Base-by-base conservation (phyloP, 2,113 vertebrate genomes). In the Maccullochella peelii region DNA sequence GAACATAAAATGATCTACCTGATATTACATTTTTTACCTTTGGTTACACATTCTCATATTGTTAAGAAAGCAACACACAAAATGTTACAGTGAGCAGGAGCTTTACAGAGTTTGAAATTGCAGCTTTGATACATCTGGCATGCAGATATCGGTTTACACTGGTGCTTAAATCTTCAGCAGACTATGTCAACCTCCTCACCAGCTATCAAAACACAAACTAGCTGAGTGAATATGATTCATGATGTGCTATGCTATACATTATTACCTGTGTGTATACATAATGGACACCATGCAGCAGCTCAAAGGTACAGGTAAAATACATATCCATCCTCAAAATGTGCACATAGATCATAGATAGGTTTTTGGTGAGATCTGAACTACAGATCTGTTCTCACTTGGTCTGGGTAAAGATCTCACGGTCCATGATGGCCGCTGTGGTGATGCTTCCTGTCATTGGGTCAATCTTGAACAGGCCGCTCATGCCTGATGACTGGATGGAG, bases 381-480 rank as follows among this genome's bases (percentile, higher is more conserved):
- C 42, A 73, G 15, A 40, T 85, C 58, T 85, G 54, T 70, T 87
- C 97, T 97, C 92, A 99, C 98, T 96, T 96, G 4, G 98, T 97
- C 91, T 98, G 96, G 8, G 97, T 97, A 96, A 98, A 99, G 93
- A 99, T 99, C 91, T 99, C 98, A 21, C 98, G 95, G 95, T 99
- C 98, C 96, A 99, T 96, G 85, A 99, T 99, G 89, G 98, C 98
- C 0, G 97, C 95, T 0, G 98, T 99, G 21, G 97, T 98, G 89
- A 99, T 95, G 33, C 96, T 95, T 80, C 98, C 98, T 0, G 95
- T 97, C 87, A 96, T 89, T 21, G 97, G 95, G 77, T 99, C 96
- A 1, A 99, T 97, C 58, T 95, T 97, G 91, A 98, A 99, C 42
- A 99, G 90, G 57, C 97, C 97, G 0, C 96, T 95, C 92, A 96